Conservation (phyloP, 2,888 invertebrate species). For the Allolobophora icterica region DNA sequence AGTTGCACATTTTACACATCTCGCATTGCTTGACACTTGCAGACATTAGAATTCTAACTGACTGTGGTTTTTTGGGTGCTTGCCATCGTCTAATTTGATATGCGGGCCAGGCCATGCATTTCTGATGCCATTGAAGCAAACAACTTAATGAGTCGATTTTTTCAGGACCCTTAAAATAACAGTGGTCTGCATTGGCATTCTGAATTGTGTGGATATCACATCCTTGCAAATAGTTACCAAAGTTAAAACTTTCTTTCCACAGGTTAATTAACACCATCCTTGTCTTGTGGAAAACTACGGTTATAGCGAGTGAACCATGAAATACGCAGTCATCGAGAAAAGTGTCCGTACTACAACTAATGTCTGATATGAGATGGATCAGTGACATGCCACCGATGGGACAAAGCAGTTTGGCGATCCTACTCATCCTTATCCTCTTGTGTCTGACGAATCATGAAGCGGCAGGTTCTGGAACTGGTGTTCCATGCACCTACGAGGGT, state of each 20-base stretch:
- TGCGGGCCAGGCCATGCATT: neutral
- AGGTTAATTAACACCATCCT: neutral
- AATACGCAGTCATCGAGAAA: neutral
- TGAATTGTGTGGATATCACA: neutral
- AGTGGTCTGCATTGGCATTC: neutral
- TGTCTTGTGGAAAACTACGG: neutral
- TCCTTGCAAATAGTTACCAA: neutral
- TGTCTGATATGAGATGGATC: neutral
- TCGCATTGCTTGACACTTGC: neutral
- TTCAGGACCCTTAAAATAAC: neutral
- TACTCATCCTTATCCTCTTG: neutral
- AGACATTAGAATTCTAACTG: neutral
- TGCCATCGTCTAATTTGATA: neutral
- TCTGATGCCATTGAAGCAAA: neutral
- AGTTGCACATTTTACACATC: neutral
- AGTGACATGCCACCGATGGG: neutral
- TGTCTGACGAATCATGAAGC: conserved; percentile 20
- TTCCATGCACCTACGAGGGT: conserved; percentile 47
- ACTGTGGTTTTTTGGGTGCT: neutral
- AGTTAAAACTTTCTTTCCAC: neutral
- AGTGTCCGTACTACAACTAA: neutral
- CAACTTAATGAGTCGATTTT: neutral
- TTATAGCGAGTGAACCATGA: neutral
- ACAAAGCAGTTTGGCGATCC: neutral
- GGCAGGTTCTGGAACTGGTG: conserved; percentile 29